These are phyloP conservation scores for Cheilosia urbana DNA, from an alignment of 2,888 invertebrate species.

Conservation along the genomic window DNA sequence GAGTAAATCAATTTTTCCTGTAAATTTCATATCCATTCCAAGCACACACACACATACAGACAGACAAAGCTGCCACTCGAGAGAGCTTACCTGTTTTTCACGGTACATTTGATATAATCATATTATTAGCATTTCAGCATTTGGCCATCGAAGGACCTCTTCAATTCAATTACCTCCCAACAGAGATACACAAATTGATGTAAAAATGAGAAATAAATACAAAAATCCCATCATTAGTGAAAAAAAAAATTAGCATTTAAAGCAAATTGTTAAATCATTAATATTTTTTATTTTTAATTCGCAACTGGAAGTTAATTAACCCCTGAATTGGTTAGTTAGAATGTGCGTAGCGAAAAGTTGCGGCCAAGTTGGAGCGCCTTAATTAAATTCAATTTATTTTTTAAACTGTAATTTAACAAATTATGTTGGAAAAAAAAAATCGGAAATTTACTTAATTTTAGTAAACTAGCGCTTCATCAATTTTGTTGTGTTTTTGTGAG, in stretches of 20 bases:
- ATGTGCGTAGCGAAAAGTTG: not conserved
- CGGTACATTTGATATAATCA: constrained; percentile 66
- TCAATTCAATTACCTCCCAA: constrained; percentile 47
- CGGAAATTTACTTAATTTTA: constrained; percentile 43
- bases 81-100: constrained; percentile 44
- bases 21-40: constrained; percentile 31
- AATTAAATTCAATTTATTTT: constrained; percentile 36
- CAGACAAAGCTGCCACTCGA: not conserved
- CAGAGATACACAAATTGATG: not conserved
- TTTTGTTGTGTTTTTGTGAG: too few relatives aligned
- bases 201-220: not conserved
- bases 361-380: constrained; percentile 2
- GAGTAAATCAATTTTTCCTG: constrained; percentile 61
- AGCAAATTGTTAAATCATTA: constrained; percentile 32
- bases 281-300: constrained; percentile 27
- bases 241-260: constrained; percentile 27
- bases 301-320: constrained; percentile 47
- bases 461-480: not conserved
- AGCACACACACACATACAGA: not conserved
- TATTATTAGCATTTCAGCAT: constrained; percentile 63
- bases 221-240: constrained; percentile 4
- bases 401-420: constrained; percentile 7
- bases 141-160: constrained; percentile 50
- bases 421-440: constrained; percentile 16
- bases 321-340: constrained; percentile 46